A percentile compares a stretch with the other conserved stretches of the same genome.
These are phyloP conservation scores for Neomorphus geoffroyi DNA, from an alignment of 2,797 vertebrate genomes.

Conservation along the genomic window DNA sequence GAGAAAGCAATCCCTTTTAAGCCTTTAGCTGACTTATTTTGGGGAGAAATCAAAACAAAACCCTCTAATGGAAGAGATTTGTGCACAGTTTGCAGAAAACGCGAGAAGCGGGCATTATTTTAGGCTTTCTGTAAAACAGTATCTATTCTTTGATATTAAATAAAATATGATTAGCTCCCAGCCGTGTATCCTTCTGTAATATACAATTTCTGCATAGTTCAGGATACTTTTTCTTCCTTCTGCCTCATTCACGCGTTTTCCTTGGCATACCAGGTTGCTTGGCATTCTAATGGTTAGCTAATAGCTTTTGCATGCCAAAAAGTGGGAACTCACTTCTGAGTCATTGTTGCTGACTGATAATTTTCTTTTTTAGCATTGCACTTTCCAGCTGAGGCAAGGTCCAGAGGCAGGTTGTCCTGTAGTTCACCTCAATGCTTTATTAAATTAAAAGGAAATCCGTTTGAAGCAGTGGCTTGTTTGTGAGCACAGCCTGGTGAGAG, in stretches of 20 bases:
- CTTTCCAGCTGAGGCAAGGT: not conserved
- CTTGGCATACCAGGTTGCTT: constrained; percentile 1
- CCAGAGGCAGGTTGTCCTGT: not conserved
- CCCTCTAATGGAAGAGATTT: not conserved
- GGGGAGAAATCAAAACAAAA: not conserved
- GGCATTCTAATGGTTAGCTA: constrained; percentile 6
- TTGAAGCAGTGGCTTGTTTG: not conserved
- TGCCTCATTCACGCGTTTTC: not conserved
- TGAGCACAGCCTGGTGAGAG: not conserved
- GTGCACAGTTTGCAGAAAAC: not conserved
- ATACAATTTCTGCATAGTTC: not conserved
- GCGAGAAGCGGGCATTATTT: not conserved
- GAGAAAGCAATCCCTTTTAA: not conserved
- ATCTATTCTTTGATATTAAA: not conserved
- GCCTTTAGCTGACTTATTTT: not conserved
- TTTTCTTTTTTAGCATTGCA: not conserved
- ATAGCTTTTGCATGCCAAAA: constrained; percentile 10
- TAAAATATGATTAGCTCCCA: not conserved
- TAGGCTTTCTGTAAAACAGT: not conserved
- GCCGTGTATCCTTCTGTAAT: not conserved
- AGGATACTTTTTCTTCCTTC: not conserved
- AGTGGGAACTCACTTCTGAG: not conserved
- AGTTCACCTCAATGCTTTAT: not conserved
- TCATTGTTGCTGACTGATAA: not conserved
- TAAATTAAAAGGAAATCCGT: not conserved